phyloP scores from a whole-genome alignment of 2,113 vertebrate genomes.

The Scopus umbretta region DNA sequence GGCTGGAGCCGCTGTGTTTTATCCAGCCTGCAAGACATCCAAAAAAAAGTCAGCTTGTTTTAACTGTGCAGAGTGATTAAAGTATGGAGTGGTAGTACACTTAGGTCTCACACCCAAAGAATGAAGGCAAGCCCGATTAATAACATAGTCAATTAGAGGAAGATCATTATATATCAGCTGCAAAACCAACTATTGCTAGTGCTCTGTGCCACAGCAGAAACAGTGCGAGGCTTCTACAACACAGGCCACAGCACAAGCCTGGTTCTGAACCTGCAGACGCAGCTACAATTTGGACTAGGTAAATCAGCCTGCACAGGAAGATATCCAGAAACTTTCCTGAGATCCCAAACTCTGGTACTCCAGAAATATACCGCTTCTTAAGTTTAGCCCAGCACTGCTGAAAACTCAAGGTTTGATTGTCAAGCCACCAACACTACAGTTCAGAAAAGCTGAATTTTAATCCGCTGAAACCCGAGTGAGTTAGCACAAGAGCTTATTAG shows the following conservation, averaged over 20 bases:
- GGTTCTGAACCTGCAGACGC: not conserved
- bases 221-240: not conserved
- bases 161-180: not conserved
- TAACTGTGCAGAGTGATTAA: not conserved
- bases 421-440: not conserved
- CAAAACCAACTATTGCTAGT: not conserved
- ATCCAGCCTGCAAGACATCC: not conserved
- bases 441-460: not conserved
- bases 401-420: not conserved
- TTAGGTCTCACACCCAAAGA: not conserved
- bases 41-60: not conserved
- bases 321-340: not conserved
- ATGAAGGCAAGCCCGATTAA: not conserved
- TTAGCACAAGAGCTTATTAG: not conserved
- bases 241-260: not conserved
- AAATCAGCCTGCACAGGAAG: not conserved
- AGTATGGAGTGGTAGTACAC: not conserved
- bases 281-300: not conserved
- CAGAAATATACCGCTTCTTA: not conserved
- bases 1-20: not conserved
- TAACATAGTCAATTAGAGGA: not conserved
- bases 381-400: not conserved
- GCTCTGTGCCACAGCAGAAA: not conserved
- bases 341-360: not conserved
- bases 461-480: not conserved